phyloP scores from a whole-genome alignment of 2,797 vertebrate genomes.

The Clarias pachynema region DNA sequence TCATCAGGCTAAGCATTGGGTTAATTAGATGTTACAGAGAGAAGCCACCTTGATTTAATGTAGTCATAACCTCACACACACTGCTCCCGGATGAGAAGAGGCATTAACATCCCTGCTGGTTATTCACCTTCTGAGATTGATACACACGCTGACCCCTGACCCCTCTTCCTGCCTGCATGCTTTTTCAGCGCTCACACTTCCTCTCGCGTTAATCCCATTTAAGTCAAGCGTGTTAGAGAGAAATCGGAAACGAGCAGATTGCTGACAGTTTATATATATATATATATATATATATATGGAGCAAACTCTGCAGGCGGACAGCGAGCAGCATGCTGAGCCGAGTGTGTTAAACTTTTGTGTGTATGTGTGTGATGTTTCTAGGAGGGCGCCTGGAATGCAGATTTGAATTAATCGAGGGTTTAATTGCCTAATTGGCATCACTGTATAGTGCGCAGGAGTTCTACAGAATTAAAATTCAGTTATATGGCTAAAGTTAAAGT shows the following conservation, averaged over 20 bases:
- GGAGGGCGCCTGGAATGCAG: not conserved
- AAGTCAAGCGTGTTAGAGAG: not conserved
- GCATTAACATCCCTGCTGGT: conserved; percentile 5
- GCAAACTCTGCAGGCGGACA: not conserved
- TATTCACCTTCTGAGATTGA: conserved; percentile 6
- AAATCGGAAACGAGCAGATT: conserved; percentile 2
- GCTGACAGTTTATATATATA: conserved; percentile 4
- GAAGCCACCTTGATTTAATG: conserved; percentile 11
- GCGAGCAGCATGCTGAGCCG: not conserved
- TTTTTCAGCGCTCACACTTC: not conserved
- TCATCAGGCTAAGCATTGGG: not conserved
- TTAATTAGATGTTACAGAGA: conserved; percentile 2
- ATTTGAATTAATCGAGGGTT: conserved; percentile 11
- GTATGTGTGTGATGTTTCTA: not conserved
- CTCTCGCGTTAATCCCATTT: not conserved
- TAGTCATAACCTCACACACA: not conserved
- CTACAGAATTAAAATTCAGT: not conserved
- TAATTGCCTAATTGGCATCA: conserved; percentile 10
- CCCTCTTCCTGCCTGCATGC: not conserved
- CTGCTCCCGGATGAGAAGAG: not conserved
- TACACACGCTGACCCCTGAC: conserved; percentile 23
- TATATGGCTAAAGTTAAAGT: no score
- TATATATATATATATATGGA: not conserved
- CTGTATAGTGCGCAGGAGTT: not conserved
- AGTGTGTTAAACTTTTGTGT: not conserved